These are phyloP conservation scores for Sander lucioperca DNA, from an alignment of 2,113 vertebrate genomes.

Conservation along the genomic window DNA sequence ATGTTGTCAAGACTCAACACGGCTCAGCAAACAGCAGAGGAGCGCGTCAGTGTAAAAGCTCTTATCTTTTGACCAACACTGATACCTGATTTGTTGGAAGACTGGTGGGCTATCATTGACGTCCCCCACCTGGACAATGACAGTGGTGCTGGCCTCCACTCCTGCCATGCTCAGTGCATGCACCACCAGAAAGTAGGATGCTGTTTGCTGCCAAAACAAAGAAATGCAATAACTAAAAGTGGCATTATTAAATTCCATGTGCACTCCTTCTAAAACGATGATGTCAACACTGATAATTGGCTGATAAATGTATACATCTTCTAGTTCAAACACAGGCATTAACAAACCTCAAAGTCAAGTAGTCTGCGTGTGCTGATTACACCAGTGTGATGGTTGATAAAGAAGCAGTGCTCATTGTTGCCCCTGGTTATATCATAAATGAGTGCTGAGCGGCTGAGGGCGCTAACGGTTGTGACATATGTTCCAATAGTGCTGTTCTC, in stretches of 20 bases:
- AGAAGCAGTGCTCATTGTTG: slow-evolving; percentile 87
- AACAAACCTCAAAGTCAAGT: slow-evolving; percentile 90
- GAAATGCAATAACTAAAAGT: slow-evolving; percentile 17
- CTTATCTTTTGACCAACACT: neutral
- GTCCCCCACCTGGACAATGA: slow-evolving; percentile 92
- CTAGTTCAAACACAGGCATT: neutral
- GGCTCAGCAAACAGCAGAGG: neutral
- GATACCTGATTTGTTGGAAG: slow-evolving; percentile 90
- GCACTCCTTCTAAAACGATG: neutral
- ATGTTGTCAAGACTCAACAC: neutral
- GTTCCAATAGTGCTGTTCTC: slow-evolving; percentile 92
- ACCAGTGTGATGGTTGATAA: slow-evolving; percentile 93
- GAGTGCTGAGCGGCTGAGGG: slow-evolving; percentile 91
- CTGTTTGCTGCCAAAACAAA: slow-evolving; percentile 69
- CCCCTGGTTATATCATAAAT: slow-evolving; percentile 92
- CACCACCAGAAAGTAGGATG: slow-evolving; percentile 88
- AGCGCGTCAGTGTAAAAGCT: neutral
- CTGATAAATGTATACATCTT: neutral
- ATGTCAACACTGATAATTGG: neutral
- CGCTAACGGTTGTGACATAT: slow-evolving; percentile 88
- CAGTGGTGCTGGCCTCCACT: slow-evolving; percentile 88
- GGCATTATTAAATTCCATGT: neutral
- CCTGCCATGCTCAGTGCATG: slow-evolving; percentile 94
- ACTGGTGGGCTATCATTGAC: slow-evolving; percentile 93
- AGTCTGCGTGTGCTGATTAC: slow-evolving; percentile 89